These are phyloP conservation scores for Pachycephus smyrnensis DNA, from an alignment of 2,888 invertebrate species.

Conservation along the genomic window DNA sequence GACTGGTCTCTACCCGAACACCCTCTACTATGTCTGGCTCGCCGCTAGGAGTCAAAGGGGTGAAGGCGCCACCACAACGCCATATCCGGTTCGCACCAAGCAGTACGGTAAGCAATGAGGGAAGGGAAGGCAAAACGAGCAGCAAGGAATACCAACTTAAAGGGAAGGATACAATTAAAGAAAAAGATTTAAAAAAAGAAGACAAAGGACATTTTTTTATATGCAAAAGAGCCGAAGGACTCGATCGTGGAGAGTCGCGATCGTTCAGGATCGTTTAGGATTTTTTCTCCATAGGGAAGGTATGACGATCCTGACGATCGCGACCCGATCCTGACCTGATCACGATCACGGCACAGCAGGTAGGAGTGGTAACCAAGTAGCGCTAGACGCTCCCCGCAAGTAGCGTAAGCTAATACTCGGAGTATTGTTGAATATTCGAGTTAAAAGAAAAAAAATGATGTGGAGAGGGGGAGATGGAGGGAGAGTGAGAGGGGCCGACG, in stretches of 20 bases:
- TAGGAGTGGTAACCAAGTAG: conserved; percentile 55
- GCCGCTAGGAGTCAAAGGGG: conserved; percentile 94
- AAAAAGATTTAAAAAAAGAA: not conserved
- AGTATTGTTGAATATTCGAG: conserved; percentile 1
- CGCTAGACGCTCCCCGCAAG: conserved; percentile 61
- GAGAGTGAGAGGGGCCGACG: conserved; percentile 68
- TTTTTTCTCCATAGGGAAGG: not conserved
- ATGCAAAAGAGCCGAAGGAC: not conserved
- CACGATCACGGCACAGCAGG: conserved; percentile 54
- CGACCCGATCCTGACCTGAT: not conserved
- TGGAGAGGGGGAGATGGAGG: conserved; percentile 36
- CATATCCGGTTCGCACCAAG: conserved; percentile 93
- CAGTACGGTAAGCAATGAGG: conserved; percentile 90
- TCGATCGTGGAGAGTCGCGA: not conserved
- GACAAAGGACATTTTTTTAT: not conserved
- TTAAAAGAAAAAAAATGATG: conserved; percentile 8
- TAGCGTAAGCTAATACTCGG: conserved; percentile 57
- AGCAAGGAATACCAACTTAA: conserved; percentile 60
- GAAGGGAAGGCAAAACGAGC: conserved; percentile 43
- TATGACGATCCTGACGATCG: not conserved
- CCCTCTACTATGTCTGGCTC: conserved; percentile 96
- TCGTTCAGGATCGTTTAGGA: not conserved
- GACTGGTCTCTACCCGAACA: conserved; percentile 93
- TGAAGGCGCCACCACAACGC: conserved; percentile 95
- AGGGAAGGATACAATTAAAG: not conserved